Base-by-base conservation (phyloP, 1,140 invertebrate genomes). In the Drosophila arizonae region DNA sequence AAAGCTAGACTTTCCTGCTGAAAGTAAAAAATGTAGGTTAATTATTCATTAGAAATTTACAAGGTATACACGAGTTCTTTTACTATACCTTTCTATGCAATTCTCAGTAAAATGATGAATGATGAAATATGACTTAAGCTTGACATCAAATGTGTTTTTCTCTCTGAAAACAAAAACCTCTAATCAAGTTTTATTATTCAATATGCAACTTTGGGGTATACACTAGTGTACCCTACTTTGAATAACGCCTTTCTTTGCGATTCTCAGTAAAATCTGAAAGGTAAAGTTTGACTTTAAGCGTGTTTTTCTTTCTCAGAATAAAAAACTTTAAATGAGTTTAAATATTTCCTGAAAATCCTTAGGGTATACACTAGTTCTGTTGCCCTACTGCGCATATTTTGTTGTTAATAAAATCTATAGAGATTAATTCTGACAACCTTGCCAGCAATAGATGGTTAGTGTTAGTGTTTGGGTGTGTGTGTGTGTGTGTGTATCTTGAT, bases 401-500 rank as follows among this genome's bases (percentile, higher is more conserved):
- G 4, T 50, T 41, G 46, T 58, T 65, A 67, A 77, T 75, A 62
- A 71, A 81, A 55, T 70, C 52, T 65, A 70, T 81, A 77, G 64
- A 71, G 77, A 81, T 62, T 46, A 77, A 67, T 52, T 71, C 56
- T 43, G 46, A 57, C 73, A 65, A 33, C 56, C 50, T 65, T 65
- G 58, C 57, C 57, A 39, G 17, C 33, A 6, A 3, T 9, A 46
- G 17, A 46, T 46, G 17, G 43, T 46, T 46, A 43, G 21, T 28
- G 24, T 26, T 30, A 54, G 33, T 15, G 10, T 17, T 17, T 15
- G 21, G 1, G 21, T 24, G 21, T 24, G 21, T 24, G 21, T 24
- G 21, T 24, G 21, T 24, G 21, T 24, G 51, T 24, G 51, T 46
- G 24, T 43, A 17, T 15, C 36, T 45, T 60, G 48, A 54, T 68